phyloP scores from a whole-genome alignment of 2,797 vertebrate genomes.

The Prionace glauca region DNA sequence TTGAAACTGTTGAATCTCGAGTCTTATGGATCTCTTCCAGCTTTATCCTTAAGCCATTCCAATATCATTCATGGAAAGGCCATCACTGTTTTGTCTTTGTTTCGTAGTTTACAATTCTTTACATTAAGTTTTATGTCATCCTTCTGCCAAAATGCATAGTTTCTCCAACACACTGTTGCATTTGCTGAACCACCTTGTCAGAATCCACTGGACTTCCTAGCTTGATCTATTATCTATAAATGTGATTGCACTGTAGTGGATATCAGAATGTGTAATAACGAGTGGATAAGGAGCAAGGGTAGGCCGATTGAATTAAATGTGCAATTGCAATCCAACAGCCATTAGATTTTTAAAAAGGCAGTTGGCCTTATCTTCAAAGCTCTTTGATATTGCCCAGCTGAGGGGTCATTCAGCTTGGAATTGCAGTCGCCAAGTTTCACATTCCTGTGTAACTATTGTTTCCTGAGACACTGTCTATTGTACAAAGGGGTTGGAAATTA shows the following conservation, averaged over 20 bases:
- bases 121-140: background rate
- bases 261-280: background rate
- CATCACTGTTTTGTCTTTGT: background rate
- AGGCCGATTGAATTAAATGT: background rate
- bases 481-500: background rate
- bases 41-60: background rate
- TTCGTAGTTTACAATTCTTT: background rate
- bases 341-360: background rate
- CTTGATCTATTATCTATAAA: background rate
- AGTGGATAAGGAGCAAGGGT: no score
- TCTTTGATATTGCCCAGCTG: background rate
- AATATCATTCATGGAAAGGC: background rate
- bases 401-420: background rate
- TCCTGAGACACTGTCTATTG: background rate
- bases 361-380: background rate
- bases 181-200: background rate
- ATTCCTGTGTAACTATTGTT: conserved; percentile 24
- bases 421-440: background rate
- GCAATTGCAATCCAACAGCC: background rate
- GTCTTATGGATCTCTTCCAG: background rate
- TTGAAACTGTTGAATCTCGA: background rate
- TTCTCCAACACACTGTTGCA: background rate
- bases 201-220: background rate
- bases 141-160: background rate
- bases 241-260: background rate